A percentile compares a stretch with the other conserved stretches of the same genome.
phyloP scores from a whole-genome alignment of 2,113 vertebrate species.

The Nycticebus coucang region DNA sequence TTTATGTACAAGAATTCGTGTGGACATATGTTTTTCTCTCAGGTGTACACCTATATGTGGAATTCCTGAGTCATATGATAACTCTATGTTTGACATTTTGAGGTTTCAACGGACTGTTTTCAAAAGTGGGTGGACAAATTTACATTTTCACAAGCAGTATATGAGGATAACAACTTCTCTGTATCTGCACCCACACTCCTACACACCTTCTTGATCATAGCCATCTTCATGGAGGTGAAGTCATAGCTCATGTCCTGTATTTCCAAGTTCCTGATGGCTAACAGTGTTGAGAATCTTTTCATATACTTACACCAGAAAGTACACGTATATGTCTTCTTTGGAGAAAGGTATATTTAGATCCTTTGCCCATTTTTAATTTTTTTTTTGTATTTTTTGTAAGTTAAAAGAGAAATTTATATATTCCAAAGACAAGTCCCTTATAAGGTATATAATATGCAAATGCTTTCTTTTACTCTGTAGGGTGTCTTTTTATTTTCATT shows the following conservation, averaged over 20 bases:
- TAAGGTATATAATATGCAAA: not conserved
- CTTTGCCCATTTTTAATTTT: not conserved
- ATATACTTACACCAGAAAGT: not conserved
- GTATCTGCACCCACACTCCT: not conserved
- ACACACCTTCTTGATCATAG: not conserved
- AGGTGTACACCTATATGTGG: not conserved
- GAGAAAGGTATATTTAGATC: not conserved
- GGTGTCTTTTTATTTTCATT: not conserved
- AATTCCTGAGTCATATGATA: not conserved
- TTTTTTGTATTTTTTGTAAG: not conserved
- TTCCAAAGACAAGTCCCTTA: not conserved
- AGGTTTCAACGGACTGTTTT: not conserved
- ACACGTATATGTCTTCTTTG: not conserved
- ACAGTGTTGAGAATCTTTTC: not conserved
- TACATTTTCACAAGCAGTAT: not conserved
- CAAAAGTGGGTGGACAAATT: not conserved
- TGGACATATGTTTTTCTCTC: not conserved
- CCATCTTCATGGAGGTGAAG: not conserved
- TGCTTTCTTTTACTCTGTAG: not conserved
- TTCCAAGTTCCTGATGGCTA: not conserved
- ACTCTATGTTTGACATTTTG: not conserved
- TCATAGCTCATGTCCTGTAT: not conserved
- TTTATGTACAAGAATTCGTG: not conserved
- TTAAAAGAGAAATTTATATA: not conserved
- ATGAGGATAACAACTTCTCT: not conserved